Evolutionary conservation across 2,888 invertebrate genomes (phyloP).

Genomic region (Leuctra nigra): DNA sequence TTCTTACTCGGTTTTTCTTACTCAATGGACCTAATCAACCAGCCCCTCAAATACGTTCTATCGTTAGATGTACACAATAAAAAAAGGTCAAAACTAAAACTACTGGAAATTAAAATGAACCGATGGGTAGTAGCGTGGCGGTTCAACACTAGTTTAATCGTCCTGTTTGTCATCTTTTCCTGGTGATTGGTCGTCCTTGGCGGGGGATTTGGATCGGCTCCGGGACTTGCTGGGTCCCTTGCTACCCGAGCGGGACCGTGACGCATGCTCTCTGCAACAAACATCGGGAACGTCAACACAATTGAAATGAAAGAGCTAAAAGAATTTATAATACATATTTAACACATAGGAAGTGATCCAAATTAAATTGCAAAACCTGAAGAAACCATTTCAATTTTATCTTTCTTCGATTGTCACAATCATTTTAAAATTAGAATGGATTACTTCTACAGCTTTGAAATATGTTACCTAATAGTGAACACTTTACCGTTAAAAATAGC

Average conservation of each 20-base stretch:
- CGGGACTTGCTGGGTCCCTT: slow-evolving; percentile 48
- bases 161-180: slow-evolving; percentile 21
- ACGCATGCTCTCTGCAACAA: slow-evolving; percentile 31
- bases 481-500: no score
- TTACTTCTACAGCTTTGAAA: no score
- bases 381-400: no score
- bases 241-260: slow-evolving; percentile 59
- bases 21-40: slow-evolving; percentile 26
- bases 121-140: neutral
- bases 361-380: no score
- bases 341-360: no score
- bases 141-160: slow-evolving; percentile 16
- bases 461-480: no score
- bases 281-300: neutral
- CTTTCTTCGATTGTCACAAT: no score
- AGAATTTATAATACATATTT: no score
- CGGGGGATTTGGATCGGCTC: slow-evolving; percentile 25
- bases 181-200: slow-evolving; percentile 23
- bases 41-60: slow-evolving; percentile 5
- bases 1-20: no score
- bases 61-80: neutral
- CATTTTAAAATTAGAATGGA: no score
- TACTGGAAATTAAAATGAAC: neutral
- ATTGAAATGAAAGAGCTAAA: no score
- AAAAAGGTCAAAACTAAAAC: neutral